Conservation (phyloP, 1,140 invertebrate species). For the Euborellia annulipes region DNA sequence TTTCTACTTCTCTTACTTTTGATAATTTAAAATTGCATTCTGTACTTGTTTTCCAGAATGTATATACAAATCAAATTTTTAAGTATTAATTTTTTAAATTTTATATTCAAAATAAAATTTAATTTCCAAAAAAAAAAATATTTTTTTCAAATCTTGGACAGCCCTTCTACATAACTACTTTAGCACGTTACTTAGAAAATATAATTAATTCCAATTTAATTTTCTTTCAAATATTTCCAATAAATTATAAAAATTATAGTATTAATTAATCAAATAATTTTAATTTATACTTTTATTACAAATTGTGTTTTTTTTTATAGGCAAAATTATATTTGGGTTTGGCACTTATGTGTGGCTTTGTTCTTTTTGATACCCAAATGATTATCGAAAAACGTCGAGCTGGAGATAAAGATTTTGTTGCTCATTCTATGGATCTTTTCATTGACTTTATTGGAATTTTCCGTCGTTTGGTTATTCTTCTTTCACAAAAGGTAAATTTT, state of each 20-base stretch:
- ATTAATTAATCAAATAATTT: no score
- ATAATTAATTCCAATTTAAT: background rate
- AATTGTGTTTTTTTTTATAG: constrained; percentile 29
- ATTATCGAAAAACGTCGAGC: constrained; percentile 83
- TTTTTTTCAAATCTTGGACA: no score
- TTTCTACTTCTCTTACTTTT: no score
- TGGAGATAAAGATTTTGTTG: constrained; percentile 84
- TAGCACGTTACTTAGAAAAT: constrained; percentile 2
- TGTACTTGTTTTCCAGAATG: no score
- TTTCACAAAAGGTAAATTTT: constrained; percentile 65
- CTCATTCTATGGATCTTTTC: constrained; percentile 79
- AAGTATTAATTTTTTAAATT: no score
- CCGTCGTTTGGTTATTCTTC: constrained; percentile 71
- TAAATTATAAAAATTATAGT: no score
- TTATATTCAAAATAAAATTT: no score
- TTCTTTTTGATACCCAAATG: constrained; percentile 89
- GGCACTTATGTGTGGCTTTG: constrained; percentile 80
- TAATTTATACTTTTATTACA: background rate
- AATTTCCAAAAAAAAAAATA: no score
- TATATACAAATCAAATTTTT: no score
- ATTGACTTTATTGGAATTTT: constrained; percentile 86
- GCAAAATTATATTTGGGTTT: constrained; percentile 75
- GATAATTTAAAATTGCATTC: no score
- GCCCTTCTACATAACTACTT: no score
- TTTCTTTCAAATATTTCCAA: background rate